Evolutionary conservation across 2,888 invertebrate species (phyloP).

Genomic region (Drosophila neutralis): DNA sequence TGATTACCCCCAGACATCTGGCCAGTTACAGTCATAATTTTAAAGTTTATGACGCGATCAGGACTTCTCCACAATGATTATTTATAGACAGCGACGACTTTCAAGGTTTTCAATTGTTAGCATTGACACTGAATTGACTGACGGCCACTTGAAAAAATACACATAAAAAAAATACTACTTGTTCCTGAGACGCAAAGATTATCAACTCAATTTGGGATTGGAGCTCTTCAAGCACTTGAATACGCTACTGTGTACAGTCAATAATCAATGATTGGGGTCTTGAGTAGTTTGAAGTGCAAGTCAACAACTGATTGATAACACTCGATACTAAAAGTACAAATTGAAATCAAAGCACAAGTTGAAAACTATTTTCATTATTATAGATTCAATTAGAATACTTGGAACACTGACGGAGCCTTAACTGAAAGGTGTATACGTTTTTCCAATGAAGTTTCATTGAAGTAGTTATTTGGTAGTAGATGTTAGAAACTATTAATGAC

Average conservation of each 20-base stretch:
- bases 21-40: constrained; percentile 37
- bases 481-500: too few relatives aligned
- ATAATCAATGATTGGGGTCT: not conserved
- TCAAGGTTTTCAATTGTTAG: constrained; percentile 49
- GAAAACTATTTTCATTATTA: not conserved
- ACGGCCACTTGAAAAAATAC: constrained; percentile 29
- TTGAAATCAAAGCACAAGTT: not conserved
- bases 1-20: constrained; percentile 50
- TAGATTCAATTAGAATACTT: not conserved
- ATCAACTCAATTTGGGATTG: constrained; percentile 4
- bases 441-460: too few relatives aligned
- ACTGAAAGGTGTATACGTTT: not conserved
- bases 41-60: constrained; percentile 58
- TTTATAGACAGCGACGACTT: constrained; percentile 34
- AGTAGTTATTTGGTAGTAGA: too few relatives aligned
- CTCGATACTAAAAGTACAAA: not conserved
- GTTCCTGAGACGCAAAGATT: constrained; percentile 11
- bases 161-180: not conserved
- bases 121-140: constrained; percentile 17
- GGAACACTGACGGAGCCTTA: not conserved
- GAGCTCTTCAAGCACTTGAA: constrained; percentile 17
- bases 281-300: not conserved
- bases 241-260: not conserved
- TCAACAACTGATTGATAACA: not conserved
- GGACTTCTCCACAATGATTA: constrained; percentile 37